These are phyloP conservation scores for Orgyia antiqua DNA, from an alignment of 2,888 invertebrate genomes.

Conservation along the genomic window DNA sequence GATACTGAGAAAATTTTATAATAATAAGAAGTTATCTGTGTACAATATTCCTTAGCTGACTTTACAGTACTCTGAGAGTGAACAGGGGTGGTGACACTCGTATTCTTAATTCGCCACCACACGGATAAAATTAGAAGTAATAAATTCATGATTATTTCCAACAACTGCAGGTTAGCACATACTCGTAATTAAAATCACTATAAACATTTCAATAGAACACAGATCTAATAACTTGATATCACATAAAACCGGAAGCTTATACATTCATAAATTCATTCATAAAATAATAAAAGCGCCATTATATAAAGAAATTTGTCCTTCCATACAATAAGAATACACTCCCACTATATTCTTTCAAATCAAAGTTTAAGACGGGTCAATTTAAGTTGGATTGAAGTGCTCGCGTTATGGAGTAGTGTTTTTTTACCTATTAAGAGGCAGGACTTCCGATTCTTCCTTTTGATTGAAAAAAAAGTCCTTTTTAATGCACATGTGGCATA, in stretches of 20 bases:
- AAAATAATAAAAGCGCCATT: conserved; percentile 7
- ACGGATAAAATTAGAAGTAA: too few species aligned
- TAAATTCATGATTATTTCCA: too few species aligned
- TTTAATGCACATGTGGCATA: conserved; percentile 32
- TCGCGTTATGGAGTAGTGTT: conserved; percentile 17
- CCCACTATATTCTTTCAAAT: conserved; percentile 4
- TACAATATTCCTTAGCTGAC: too few species aligned
- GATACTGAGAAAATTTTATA: too few species aligned
- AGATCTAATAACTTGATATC: conserved; percentile 27
- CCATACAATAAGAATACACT: not conserved
- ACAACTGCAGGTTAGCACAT: too few species aligned
- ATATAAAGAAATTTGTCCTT: conserved; percentile 6
- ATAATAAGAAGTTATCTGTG: too few species aligned
- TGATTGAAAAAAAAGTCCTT: conserved; percentile 31
- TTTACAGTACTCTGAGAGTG: too few species aligned
- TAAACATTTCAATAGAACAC: conserved; percentile 8
- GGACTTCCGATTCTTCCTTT: conserved; percentile 43
- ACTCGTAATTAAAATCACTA: too few species aligned
- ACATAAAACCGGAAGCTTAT: conserved; percentile 21
- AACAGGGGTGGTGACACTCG: too few species aligned
- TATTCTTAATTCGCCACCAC: too few species aligned
- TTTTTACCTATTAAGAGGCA: conserved; percentile 19
- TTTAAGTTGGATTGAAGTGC: conserved; percentile 12
- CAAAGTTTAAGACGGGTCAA: conserved; percentile 10
- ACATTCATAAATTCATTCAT: conserved; percentile 22